These are phyloP conservation scores for Thamnaconus septentrionalis DNA, from an alignment of 2,113 vertebrate species.

Conservation along the genomic window DNA sequence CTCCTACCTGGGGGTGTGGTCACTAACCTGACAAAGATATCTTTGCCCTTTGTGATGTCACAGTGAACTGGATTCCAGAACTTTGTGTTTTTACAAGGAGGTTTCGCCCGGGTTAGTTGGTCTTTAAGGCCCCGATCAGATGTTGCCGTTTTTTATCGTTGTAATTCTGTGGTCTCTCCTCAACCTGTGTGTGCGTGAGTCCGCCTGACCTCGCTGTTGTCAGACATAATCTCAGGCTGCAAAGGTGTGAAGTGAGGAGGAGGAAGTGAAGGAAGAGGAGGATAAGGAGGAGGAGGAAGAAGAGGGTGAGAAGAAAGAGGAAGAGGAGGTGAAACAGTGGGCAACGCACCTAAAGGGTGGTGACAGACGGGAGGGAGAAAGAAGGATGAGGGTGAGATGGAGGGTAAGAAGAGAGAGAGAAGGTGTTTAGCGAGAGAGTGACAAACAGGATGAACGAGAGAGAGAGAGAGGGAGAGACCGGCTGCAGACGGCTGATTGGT, in stretches of 20 bases:
- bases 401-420: background rate
- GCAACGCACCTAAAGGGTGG: background rate
- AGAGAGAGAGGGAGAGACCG: background rate
- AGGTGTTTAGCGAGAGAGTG: no score
- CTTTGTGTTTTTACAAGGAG: background rate
- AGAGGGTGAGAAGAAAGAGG: background rate
- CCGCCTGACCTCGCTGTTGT: slow-evolving; percentile 20
- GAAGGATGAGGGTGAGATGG: background rate
- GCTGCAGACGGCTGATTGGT: no score
- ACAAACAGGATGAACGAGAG: background rate
- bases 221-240: slow-evolving; percentile 29
- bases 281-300: no score
- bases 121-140: no score
- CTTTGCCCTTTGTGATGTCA: no score
- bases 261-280: no score
- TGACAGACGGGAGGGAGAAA: background rate
- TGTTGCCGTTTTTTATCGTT: no score
- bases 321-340: slow-evolving; percentile 28
- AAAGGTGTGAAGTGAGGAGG: no score
- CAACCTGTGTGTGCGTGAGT: slow-evolving; percentile 1
- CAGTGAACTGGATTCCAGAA: slow-evolving; percentile 10
- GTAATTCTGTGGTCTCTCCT: no score
- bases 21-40: no score
- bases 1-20: no score
- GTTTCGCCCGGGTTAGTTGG: no score